Base-by-base conservation (phyloP, 2,888 invertebrate genomes). In the Campaea margaritaria region DNA sequence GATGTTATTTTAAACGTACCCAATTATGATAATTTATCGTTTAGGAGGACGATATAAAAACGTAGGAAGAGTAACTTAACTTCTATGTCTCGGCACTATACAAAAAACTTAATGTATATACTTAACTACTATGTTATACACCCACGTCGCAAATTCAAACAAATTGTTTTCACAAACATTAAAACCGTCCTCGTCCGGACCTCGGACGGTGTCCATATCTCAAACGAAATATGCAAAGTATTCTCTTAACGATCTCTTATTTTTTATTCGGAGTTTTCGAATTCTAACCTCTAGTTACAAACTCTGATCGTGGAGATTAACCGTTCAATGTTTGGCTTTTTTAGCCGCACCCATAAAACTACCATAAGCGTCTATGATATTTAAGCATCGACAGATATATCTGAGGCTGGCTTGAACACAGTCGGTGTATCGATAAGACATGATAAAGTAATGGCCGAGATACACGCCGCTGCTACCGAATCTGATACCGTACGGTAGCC, bases 391-490 rank as follows among this genome's bases (percentile, higher is more conserved):
- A 87, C 85, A 85, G 85, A 85, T 85, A 81, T 75, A 86, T 87
- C 85, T 79, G 81, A 76, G 81, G 74, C 75, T 74, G 73, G 69
- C 66, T 65, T 64, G 73, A 73, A 76, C 76, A 78, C 66, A 69
- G 72, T 62, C 70, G 72, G 69, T 66, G 73, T 64, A 70, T 71
- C 82, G 89, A 89, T 89, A 87, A 81, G 85, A 83, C 81, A 86
- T 86, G 87, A 87, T 88, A 88, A 86, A 87, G 85, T 89, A 89
- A 89, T 88, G 88, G 83, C 72, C 77, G 74, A 74, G 82, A 85
- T 86, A 84, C 73, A 66, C 52, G 69, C 65, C 68, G 72, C 72
- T 58, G 89, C 91, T 90, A 89, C 89, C 79, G 91, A 85, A 88
- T 87, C 86, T 86, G 87, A 86, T 86, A 85, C 74, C 74, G 74